Evolutionary conservation across 2,797 vertebrate species (phyloP), one percentile per base, ranked within the genome.

Genomic region (Nannoperca obscura): DNA sequence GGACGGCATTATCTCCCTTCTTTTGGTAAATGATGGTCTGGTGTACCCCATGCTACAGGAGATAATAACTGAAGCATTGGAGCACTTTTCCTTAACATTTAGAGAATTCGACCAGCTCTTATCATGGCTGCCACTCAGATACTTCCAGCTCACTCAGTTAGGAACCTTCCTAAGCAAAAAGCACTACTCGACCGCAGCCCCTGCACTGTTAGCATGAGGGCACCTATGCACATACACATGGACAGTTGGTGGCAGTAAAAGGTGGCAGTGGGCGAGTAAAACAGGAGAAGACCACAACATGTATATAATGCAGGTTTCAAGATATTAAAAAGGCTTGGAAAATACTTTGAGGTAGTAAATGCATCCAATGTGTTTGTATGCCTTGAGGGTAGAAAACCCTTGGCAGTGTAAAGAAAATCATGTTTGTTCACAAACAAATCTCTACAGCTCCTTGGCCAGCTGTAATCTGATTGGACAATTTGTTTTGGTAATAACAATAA

Each of bases 291-390:
- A 61, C 19, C 40, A 67, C 8, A 60, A 20, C 3, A 2, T 52
- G 15, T 47, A 38, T 17, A 40, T 6, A 68, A 53, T 10, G 4
- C 42, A 14, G 34, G 22, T 44, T 61, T 67, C 2, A 32, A 55
- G 5, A 76, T 0, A 19, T 52, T 17, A 27, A 40, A 53, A 72
- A 24, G 34, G 14, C 22, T 64, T 71, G 22, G 17, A 27, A 69
- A 32, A 47, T 13, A 60, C 20, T 17, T 17, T 15, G 76, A 82
- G 82, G 79, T 82, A 84, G 82, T 53, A 61, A 66, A 59, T 36
- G 22, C n/a, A 30, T 71, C n/a, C 1, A 11, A 9, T 36, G 15
- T 36, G 34, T 64, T 27, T 53, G 40, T 27, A 36, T 1, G 1
- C 8, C 9, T 52, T 11, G 0, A 71, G 17, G n/a, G 10, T 27